Base-by-base conservation (phyloP, 2,888 invertebrate species). In the Altica lythri region DNA sequence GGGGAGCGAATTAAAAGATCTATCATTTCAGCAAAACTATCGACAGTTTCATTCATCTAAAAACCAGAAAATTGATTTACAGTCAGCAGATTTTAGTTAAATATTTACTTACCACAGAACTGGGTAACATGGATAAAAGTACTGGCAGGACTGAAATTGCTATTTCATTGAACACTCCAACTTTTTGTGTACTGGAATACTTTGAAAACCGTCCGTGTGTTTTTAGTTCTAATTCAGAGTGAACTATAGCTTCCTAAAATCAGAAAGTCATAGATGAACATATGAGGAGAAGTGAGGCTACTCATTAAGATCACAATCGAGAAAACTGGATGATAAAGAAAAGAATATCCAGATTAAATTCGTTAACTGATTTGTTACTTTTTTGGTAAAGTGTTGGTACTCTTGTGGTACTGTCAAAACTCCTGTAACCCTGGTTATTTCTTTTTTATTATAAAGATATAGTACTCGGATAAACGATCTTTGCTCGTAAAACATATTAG, bases 161-260 rank as follows among this genome's bases (percentile, higher is more conserved):
- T 0, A 90, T 87, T 67, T 90, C 89, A 54, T 89, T 86, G 70
- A 84, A 88, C 4, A 89, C 83, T 1, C 92, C 92, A 0, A 89
- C 89, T 43, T 86, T 83, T 71, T 86, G 85, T 0, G 86, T 83
- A 62, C 92, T 92, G 0, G 92, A 91, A 73, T 94, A 94, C 44
- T 87, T 87, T 0, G 83, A 79, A 77, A 86, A 90, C 72, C 89
- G 88, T 13, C 91, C 91, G 27, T 85, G 84, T 0, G 83, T 79
- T 13, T 81, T 80, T 29, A 85, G 78, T 59, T 81, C 81, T 38
- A 89, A 71, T 56, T 84, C 83, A 0, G 84, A 80, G 62, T 85
- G 81, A 0, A 83, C 80, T 73, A 85, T 78, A 60, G 85, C 79
- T 65, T 84, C 81, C 86, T 85, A 66, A 8, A 69, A 71, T 22